Conservation (phyloP, 1,140 invertebrate species). For the Varroa destructor region DNA sequence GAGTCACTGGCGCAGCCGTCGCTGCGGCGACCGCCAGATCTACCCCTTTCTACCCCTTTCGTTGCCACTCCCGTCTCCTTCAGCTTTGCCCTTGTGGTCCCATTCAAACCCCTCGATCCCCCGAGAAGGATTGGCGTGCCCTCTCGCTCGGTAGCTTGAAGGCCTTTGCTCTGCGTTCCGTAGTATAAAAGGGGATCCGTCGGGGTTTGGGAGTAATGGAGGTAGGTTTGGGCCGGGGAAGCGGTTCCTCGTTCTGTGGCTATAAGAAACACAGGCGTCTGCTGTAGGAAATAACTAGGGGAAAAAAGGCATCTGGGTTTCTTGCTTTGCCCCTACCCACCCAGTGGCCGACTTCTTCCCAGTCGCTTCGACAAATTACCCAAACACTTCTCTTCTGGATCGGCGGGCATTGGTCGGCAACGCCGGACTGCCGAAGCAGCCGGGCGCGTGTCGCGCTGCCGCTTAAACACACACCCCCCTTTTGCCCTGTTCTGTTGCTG, state of each 20-base stretch:
- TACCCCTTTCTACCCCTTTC: not conserved
- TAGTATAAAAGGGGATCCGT: too few species aligned
- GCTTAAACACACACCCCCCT: too few species aligned
- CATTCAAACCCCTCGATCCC: too few species aligned
- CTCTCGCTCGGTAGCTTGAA: too few species aligned
- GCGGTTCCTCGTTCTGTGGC: not conserved
- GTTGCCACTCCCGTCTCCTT: not conserved
- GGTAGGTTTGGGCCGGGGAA: not conserved
- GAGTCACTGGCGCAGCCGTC: not conserved
- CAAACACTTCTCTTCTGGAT: not conserved
- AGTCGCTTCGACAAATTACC: conserved; percentile 19
- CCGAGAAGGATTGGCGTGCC: too few species aligned
- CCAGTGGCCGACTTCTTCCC: not conserved
- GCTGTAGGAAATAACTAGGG: not conserved
- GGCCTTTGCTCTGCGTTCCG: too few species aligned
- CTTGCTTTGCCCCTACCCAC: not conserved
- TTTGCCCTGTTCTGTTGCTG: too few species aligned
- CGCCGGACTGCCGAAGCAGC: too few species aligned
- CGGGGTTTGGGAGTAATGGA: not conserved
- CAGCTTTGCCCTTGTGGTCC: not conserved
- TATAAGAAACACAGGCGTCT: too few species aligned
- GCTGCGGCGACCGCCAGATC: not conserved
- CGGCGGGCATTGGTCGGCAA: too few species aligned
- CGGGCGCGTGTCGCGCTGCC: too few species aligned
- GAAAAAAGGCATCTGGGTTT: not conserved